Conservation (phyloP, 2,113 vertebrate genomes). For the Apteryx mantelli region DNA sequence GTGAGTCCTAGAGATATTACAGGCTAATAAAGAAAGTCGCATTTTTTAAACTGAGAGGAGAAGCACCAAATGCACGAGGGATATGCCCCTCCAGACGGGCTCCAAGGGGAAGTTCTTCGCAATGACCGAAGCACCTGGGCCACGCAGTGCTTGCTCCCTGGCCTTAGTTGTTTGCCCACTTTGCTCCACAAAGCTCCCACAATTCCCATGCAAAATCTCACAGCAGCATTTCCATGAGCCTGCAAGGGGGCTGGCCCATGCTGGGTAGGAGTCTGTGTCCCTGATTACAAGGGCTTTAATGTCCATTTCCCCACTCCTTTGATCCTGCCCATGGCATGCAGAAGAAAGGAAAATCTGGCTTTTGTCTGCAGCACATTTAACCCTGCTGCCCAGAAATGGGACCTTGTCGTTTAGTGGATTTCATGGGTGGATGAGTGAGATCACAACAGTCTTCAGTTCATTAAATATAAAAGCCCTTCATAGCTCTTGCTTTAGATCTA, state of each 20-base stretch:
- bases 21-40: not conserved
- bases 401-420: constrained; percentile 69
- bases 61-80: not conserved
- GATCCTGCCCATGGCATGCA: constrained; percentile 60
- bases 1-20: constrained; percentile 22
- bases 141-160: not conserved
- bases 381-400: constrained; percentile 55
- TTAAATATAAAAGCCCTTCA: constrained; percentile 53
- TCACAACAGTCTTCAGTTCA: constrained; percentile 61
- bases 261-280: constrained; percentile 52
- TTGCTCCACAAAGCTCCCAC: not conserved
- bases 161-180: not conserved
- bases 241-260: constrained; percentile 58
- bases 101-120: not conserved
- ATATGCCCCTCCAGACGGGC: fast-evolving
- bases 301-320: constrained; percentile 60
- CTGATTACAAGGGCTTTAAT: constrained; percentile 65
- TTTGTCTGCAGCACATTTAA: constrained; percentile 64
- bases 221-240: constrained; percentile 2
- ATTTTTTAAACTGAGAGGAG: not conserved
- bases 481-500: not conserved
- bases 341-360: constrained; percentile 69
- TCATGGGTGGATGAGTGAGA: constrained; percentile 69
- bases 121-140: not conserved
- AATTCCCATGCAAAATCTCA: not conserved